Percentiles rank a stretch among this genome's conserved stretches.
phyloP scores from a whole-genome alignment of 2,888 invertebrate species.

The Zele albiditarsus region DNA sequence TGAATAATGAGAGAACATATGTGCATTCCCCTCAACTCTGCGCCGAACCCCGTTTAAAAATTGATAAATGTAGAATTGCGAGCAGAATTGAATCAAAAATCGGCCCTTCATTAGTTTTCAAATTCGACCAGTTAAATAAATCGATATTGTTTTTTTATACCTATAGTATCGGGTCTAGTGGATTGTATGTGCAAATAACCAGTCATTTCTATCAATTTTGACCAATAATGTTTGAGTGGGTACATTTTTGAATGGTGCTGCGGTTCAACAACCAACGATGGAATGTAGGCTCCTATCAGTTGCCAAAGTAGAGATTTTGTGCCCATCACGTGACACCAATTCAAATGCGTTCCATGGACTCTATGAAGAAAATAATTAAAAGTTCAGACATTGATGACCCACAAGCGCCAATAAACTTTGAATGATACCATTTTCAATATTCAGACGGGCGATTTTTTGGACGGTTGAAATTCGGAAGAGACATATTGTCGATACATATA shows the following conservation, averaged over 20 bases:
- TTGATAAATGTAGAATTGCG: too few species aligned
- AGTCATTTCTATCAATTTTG: conserved; percentile 70
- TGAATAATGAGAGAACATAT: too few species aligned
- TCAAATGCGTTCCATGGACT: conserved; percentile 78
- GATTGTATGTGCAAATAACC: conserved; percentile 86
- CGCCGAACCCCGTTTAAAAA: too few species aligned
- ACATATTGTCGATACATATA: too few species aligned
- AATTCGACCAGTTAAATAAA: too few species aligned
- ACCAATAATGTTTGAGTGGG: conserved; percentile 70
- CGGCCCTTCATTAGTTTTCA: too few species aligned
- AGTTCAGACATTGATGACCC: conserved; percentile 3
- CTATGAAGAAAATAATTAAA: conserved; percentile 62
- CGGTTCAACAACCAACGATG: conserved; percentile 76
- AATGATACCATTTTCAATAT: too few species aligned
- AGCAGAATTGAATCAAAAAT: too few species aligned
- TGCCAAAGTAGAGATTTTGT: conserved; percentile 63
- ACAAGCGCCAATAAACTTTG: neutral
- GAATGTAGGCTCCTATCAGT: conserved; percentile 75
- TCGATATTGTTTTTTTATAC: conserved; percentile 75
- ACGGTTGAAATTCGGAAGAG: too few species aligned
- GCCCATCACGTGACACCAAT: conserved; percentile 75
- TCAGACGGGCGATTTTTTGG: too few species aligned
- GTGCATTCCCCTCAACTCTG: too few species aligned
- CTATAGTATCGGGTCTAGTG: conserved; percentile 92
- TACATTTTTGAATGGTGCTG: conserved; percentile 75